Evolutionary conservation across 1,140 invertebrate species (phyloP), one percentile per base, ranked within the genome.

Genomic region (Leptinotarsa defecta): DNA sequence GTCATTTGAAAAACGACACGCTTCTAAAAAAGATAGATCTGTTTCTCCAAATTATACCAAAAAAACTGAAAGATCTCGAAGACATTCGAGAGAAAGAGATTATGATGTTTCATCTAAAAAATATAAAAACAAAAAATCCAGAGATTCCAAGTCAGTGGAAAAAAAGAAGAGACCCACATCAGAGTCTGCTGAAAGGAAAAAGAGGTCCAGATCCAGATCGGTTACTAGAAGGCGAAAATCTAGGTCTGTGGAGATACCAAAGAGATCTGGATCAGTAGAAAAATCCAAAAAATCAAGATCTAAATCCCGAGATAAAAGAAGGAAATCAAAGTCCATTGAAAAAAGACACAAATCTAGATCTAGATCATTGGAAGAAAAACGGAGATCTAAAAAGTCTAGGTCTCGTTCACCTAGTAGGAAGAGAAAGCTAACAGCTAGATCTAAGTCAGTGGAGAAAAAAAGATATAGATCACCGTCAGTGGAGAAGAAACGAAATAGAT

Each of bases 31-130:
- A 49, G n/a, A n/a, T n/a, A n/a, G n/a, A n/a, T n/a, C n/a, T n/a
- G n/a, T n/a, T n/a, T n/a, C 71, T 48, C 63, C 61, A 48, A 57
- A 19, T 48, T 22, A 24, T 27, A 22, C 6, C 20, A 70, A 75
- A 34, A 69, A 49, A 75, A 57, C 43, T 19, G 24, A 68, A 64
- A 68, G 43, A 75, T 69, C 76, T 6, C 52, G 62, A 57, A 77
- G 72, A 48, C 34, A 76, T n/a, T 63, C 71, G 13, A 77, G 24
- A 49, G 73, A 77, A 27, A 74, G 75, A 69, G 72, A 77, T 62
- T 68, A 71, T 22, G 52, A 71, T n/a, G n/a, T 68, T 52, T 43
- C 34, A 43, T 68, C 57, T 13, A 76, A 73, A 22, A 80, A 76
- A 57, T 75, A 73, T 24, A 68, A 74, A 48, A 62, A 63, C 22